phyloP scores from a whole-genome alignment of 2,888 invertebrate species.

The Zonitis immaculata region DNA sequence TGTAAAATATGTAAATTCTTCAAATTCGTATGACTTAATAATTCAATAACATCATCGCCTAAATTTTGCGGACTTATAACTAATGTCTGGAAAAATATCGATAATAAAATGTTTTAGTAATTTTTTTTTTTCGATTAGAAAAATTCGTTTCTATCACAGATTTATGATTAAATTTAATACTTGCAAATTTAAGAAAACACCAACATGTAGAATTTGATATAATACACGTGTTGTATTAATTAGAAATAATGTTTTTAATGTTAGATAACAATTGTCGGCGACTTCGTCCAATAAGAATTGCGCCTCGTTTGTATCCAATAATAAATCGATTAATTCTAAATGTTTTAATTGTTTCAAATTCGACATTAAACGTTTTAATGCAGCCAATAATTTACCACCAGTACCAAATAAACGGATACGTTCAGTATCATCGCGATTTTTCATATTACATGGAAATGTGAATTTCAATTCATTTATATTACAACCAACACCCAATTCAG shows the following conservation, averaged over 20 bases:
- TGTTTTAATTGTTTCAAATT: conserved; percentile 60
- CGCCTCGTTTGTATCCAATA: conserved; percentile 68
- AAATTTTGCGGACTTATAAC: conserved; percentile 70
- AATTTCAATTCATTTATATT: conserved; percentile 61
- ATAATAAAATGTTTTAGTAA: no score
- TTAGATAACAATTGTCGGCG: conserved; percentile 59
- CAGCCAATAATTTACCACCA: conserved; percentile 58
- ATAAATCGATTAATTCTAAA: conserved; percentile 67
- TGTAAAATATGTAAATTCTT: conserved; percentile 68
- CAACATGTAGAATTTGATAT: conserved; percentile 68
- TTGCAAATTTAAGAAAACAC: conserved; percentile 68
- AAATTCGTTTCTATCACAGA: no score
- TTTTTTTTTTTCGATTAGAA: neutral
- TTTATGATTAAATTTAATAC: conserved; percentile 41
- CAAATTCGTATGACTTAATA: conserved; percentile 62
- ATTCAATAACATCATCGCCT: conserved; percentile 64
- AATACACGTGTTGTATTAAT: conserved; percentile 68
- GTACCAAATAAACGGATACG: conserved; percentile 69
- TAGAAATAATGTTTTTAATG: conserved; percentile 60
- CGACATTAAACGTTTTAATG: conserved; percentile 62
- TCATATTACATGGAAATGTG: conserved; percentile 72
- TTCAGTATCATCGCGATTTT: conserved; percentile 58
- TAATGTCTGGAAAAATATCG: conserved; percentile 53
- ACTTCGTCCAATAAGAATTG: conserved; percentile 68
- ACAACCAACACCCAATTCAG: conserved; percentile 51